Percentiles rank a stretch among this genome's conserved stretches.
These are phyloP conservation scores for Altica lythri DNA, from an alignment of 2,888 invertebrate species.

Conservation along the genomic window DNA sequence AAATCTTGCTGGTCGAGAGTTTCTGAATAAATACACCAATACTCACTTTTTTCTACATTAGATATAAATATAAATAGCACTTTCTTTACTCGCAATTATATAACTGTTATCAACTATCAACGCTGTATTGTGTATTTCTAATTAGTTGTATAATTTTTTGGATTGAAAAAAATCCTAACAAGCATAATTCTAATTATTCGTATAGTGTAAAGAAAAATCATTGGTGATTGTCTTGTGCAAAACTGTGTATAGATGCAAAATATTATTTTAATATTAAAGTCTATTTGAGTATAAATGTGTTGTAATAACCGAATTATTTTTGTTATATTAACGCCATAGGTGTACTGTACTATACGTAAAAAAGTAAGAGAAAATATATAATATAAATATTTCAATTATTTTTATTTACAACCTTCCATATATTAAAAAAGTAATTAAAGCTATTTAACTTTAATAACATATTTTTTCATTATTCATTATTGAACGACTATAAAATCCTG, in stretches of 20 bases:
- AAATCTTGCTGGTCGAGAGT: slow-evolving; percentile 15
- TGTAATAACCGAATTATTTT: slow-evolving; percentile 53
- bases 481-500: too few species aligned
- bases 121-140: slow-evolving; percentile 15
- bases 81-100: too few species aligned
- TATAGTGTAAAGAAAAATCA: slow-evolving; percentile 10
- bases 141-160: slow-evolving; percentile 15
- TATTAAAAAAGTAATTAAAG: too few species aligned
- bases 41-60: neutral
- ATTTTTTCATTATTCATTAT: too few species aligned
- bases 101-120: slow-evolving; percentile 9
- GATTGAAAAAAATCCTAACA: slow-evolving; percentile 17
- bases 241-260: slow-evolving; percentile 29
- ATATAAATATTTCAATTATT: slow-evolving; percentile 20
- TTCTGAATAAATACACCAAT: too few species aligned
- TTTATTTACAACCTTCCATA: neutral
- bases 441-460: too few species aligned
- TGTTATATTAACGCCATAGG: slow-evolving; percentile 53
- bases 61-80: too few species aligned
- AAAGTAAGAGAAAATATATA: slow-evolving; percentile 35
- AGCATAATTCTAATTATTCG: slow-evolving; percentile 24
- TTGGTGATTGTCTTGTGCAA: slow-evolving; percentile 30
- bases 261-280: slow-evolving; percentile 31
- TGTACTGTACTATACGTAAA: slow-evolving; percentile 53
- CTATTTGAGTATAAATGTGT: slow-evolving; percentile 37